Conservation (phyloP, 2,888 invertebrate species). For the Stegana nigrithorax region DNA sequence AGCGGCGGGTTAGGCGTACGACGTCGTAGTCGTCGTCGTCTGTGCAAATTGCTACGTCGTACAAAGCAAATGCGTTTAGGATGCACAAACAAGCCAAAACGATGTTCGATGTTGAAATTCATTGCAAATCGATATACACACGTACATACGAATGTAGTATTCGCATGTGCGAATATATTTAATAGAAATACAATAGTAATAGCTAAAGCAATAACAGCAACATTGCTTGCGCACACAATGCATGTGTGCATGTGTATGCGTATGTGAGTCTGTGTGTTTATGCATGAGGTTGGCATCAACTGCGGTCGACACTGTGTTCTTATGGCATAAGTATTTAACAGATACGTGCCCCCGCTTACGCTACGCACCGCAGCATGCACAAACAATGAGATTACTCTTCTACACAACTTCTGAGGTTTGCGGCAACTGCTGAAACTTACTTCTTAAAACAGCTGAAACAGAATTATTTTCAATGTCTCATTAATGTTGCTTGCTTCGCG, state of each 20-base stretch:
- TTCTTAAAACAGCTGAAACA: not conserved
- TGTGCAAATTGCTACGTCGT: no score
- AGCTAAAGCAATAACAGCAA: not conserved
- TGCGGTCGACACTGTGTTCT: not conserved
- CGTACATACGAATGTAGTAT: not conserved
- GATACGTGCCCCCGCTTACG: not conserved
- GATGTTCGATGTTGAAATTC: not conserved
- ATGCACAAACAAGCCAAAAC: not conserved
- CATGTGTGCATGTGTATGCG: not conserved
- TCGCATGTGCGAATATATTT: no score
- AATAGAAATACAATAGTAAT: not conserved
- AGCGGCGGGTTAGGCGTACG: not conserved
- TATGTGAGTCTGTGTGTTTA: not conserved
- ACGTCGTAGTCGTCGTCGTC: not conserved
- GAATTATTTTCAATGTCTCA: slow-evolving; percentile 4
- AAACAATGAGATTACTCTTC: no score
- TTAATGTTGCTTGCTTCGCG: not conserved
- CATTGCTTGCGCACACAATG: not conserved
- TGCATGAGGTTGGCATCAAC: not conserved
- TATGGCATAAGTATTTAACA: no score
- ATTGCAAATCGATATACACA: not conserved
- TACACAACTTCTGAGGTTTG: slow-evolving; percentile 6
- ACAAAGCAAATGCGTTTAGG: not conserved
- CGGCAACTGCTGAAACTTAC: not conserved
- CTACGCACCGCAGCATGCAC: no score